A percentile compares a stretch with the other conserved stretches of the same genome.
phyloP scores from a whole-genome alignment of 2,888 invertebrate species.

The Diogma glabrata region DNA sequence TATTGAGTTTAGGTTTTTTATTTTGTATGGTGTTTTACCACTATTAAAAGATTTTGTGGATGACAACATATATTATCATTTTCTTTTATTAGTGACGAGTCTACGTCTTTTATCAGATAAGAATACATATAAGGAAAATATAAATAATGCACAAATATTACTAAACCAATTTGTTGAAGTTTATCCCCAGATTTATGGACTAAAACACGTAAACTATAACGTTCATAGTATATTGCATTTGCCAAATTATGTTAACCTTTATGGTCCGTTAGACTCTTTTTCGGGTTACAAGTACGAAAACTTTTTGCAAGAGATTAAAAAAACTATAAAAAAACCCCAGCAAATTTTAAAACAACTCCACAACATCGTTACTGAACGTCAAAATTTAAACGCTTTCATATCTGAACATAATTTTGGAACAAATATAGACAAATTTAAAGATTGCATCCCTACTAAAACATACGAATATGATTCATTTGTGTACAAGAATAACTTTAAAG shows the following conservation, averaged over 20 bases:
- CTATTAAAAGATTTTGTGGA: neutral
- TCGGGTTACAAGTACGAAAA: too few relatives aligned
- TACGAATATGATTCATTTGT: neutral
- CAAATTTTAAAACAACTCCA: neutral
- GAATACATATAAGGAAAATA: neutral
- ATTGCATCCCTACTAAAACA: neutral
- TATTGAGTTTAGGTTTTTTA: slow-evolving; percentile 2
- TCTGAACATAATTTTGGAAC: neutral
- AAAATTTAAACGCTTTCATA: neutral
- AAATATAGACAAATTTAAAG: neutral
- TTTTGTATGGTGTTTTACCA: neutral
- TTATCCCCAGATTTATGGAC: slow-evolving; percentile 16
- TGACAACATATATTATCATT: neutral
- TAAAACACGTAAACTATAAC: slow-evolving; percentile 5
- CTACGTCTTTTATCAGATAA: neutral
- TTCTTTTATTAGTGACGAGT: neutral
- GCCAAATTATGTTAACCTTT: neutral
- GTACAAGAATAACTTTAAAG: neutral
- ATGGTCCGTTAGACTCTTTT: neutral
- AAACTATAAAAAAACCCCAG: neutral
- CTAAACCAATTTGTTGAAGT: slow-evolving; percentile 14
- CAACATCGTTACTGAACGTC: neutral
- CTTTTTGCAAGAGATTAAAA: too few relatives aligned
- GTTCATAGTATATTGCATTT: slow-evolving; percentile 1
- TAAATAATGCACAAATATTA: slow-evolving; percentile 2